Base-by-base conservation (phyloP, 2,797 vertebrate species). In the Coreius guichenoti region DNA sequence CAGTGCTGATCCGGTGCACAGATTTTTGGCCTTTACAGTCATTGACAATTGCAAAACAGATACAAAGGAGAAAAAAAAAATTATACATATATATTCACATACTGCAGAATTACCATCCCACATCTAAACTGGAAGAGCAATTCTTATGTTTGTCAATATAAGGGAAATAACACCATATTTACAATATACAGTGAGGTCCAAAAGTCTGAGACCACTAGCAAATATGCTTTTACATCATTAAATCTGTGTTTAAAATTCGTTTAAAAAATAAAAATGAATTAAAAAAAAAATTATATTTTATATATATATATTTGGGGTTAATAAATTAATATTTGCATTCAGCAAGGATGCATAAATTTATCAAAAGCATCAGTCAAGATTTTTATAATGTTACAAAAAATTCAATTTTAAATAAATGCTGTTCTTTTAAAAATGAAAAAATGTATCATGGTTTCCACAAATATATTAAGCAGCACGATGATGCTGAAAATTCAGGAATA, bases 1-100 rank as follows among this genome's bases (percentile, higher is more conserved):
- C 21, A 56, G 33, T 23, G 23, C 79, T 26, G 16, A 70, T 69
- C 6, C 11, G 36, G 43, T 65, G 70, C 70, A 74, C 65, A 63
- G 43, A 51, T 36, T 3, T 70, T 63, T 63, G 54, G n/a, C n/a
- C 61, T 61, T 43, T 61, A 61, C 14, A 61, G 76, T 78, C 75
- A 39, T 5, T 43, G 54, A n/a, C 14, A 43, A 39, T 43, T 43
- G 43, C 19, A 23, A 61, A 26, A 72, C 56, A 16, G 5, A 56
- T 77, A 21, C 17, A 68, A 68, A 68, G 31, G 8, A 11, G 6
- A 12, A 29, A 14, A 36, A 56, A 2, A 12, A 80, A 51, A 16
- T n/a, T n/a, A n/a, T n/a, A n/a, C n/a, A n/a, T n/a, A n/a, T n/a
- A n/a, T n/a, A 39, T 8, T 43, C 8, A 17, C 11, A 6, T 19